phyloP scores from a whole-genome alignment of 2,888 invertebrate genomes.

The Apotomis betuletana region DNA sequence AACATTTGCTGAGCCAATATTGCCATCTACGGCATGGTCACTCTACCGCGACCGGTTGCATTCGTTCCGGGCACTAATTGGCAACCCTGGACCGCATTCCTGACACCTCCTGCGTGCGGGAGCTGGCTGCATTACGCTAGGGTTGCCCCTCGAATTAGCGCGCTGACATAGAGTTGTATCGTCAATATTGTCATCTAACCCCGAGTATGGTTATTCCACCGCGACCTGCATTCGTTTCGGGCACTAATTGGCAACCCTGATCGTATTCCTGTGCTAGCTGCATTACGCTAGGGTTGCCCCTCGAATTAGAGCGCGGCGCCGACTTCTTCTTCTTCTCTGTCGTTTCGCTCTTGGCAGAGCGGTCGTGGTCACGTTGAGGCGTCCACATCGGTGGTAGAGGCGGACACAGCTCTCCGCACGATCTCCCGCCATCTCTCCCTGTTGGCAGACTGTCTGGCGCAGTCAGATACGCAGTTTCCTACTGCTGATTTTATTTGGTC shows the following conservation, averaged over 20 bases:
- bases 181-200: slow-evolving; percentile 1
- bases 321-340: no score
- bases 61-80: slow-evolving; percentile 65
- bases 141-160: slow-evolving; percentile 14
- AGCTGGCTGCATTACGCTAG: slow-evolving; percentile 37
- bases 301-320: neutral
- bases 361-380: no score
- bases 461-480: no score
- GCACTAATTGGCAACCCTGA: slow-evolving; percentile 61
- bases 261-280: slow-evolving; percentile 56
- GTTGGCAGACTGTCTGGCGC: no score
- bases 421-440: no score
- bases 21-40: slow-evolving; percentile 24
- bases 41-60: slow-evolving; percentile 49
- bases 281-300: slow-evolving; percentile 16
- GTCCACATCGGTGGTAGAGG: no score
- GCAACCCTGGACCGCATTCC: slow-evolving; percentile 59
- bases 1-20: neutral
- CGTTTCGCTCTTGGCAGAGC: no score
- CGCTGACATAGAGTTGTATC: neutral
- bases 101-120: slow-evolving; percentile 43
- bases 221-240: slow-evolving; percentile 57
- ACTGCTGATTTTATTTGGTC: no score
- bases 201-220: slow-evolving; percentile 22
- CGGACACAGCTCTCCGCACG: no score